Evolutionary conservation across 2,113 vertebrate genomes (phyloP), one percentile per base, ranked within the genome.

Genomic region (Hemicordylus capensis): DNA sequence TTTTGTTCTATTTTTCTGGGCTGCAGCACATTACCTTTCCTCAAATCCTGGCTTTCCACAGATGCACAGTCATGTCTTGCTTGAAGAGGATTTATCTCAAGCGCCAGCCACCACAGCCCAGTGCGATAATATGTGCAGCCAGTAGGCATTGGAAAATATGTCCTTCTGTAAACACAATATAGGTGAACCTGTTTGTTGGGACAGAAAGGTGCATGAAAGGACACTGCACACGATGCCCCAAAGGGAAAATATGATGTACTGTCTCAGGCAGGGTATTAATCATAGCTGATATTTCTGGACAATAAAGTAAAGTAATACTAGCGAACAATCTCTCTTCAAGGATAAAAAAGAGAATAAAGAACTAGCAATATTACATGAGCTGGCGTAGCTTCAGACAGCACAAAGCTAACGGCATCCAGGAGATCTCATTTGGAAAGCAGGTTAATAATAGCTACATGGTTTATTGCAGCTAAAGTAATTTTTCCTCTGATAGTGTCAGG

Each of bases 81-180:
- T 91, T 88, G 85, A 75, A 39, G 46, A 70, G 51, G 88, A 93
- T 96, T 96, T 94, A 92, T 90, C 89, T 89, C 22, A 26, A 77
- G 79, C 70, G 48, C 81, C 90, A 85, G 90, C 67, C 88, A 89
- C 87, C 74, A 80, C 72, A 88, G 85, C 92, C 84, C 93, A 93
- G 93, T 94, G 92, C 90, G 90, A 95, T 94, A 93, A 93, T 82
- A 78, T 4, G 37, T 89, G 74, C 89, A 88, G 91, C 90, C 87
- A 88, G 89, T 88, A 94, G 90, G 90, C 91, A 91, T 59, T 14
- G 26, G 89, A 91, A 96, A 95, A 95, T 94, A 92, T 89, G 93
- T 96, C 89, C 93, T 92, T 95, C 93, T 95, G 89, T 96, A 97
- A 97, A 95, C 94, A 96, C 90, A 96, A 91, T 94, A 96, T 95